Percentiles rank a stretch among this genome's conserved stretches.
Conservation (phyloP, 2,888 invertebrate genomes). For the Monoplex corrugatus region DNA sequence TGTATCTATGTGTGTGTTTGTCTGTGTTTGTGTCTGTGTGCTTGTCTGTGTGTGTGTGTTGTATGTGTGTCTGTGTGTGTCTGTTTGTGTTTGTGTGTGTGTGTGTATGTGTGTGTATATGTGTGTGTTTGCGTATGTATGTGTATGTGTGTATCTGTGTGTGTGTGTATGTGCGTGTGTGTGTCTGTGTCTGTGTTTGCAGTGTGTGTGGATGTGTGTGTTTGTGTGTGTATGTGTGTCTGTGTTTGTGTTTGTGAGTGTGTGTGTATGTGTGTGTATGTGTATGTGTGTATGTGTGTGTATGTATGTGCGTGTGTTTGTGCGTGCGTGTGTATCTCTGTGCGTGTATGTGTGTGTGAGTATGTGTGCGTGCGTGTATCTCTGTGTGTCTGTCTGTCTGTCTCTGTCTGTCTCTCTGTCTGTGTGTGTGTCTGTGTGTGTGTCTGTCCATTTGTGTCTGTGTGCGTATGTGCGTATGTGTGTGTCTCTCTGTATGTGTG, state of each 20-base stretch:
- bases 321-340: background rate
- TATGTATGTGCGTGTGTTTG: background rate
- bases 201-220: background rate
- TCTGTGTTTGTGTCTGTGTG: background rate
- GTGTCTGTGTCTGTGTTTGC: background rate
- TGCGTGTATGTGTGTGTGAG: background rate
- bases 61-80: background rate
- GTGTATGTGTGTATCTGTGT: background rate
- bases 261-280: background rate
- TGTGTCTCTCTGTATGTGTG: background rate
- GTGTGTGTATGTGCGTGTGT: background rate
- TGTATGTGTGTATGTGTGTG: background rate
- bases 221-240: background rate
- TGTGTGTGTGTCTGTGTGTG: constrained; percentile 22
- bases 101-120: background rate
- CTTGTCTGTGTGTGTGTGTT: background rate
- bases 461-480: background rate
- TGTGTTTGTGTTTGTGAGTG: background rate
- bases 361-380: too few relatives aligned
- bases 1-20: background rate
- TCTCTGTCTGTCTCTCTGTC: background rate
- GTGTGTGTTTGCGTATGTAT: background rate
- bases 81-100: background rate
- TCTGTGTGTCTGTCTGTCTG: too few relatives aligned
- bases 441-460: background rate